A percentile compares a stretch with the other conserved stretches of the same genome.
Conservation (phyloP, 2,888 invertebrate genomes). For the Pachliopta kotzebuea region DNA sequence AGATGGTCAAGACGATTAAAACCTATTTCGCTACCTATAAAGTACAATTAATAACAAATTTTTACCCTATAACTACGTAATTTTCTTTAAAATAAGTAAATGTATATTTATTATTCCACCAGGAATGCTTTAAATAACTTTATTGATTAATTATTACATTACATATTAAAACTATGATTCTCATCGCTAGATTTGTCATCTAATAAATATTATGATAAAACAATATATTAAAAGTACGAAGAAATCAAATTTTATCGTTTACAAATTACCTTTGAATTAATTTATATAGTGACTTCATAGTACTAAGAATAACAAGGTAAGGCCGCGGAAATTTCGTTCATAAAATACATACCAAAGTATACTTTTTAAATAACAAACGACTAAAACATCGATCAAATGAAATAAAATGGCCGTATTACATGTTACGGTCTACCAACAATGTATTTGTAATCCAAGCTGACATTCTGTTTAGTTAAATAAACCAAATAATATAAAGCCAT, state of each 20-base stretch:
- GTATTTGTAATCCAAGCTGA: conserved; percentile 54
- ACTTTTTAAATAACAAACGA: conserved; percentile 2
- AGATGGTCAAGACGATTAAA: conserved; percentile 50
- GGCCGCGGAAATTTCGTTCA: background rate
- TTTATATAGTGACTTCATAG: background rate
- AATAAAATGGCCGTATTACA: conserved; percentile 58
- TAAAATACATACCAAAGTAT: conserved; percentile 7
- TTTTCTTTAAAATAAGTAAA: background rate
- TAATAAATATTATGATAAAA: too few species aligned
- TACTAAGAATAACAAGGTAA: background rate
- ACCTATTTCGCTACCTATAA: conserved; percentile 44
- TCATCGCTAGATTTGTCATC: too few species aligned
- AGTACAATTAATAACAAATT: conserved; percentile 27
- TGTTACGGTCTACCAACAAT: conserved; percentile 53
- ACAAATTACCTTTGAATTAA: background rate
- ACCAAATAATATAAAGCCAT: conserved; percentile 44
- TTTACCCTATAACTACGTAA: conserved; percentile 1
- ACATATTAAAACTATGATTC: too few species aligned
- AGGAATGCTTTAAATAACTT: too few species aligned
- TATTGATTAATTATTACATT: too few species aligned
- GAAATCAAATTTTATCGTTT: background rate
- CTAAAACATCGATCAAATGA: conserved; percentile 42
- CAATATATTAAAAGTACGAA: too few species aligned
- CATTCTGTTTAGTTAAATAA: conserved; percentile 62
- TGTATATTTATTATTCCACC: background rate